Evolutionary conservation across 2,113 vertebrate genomes (phyloP).

Genomic region (Mirza zaza): DNA sequence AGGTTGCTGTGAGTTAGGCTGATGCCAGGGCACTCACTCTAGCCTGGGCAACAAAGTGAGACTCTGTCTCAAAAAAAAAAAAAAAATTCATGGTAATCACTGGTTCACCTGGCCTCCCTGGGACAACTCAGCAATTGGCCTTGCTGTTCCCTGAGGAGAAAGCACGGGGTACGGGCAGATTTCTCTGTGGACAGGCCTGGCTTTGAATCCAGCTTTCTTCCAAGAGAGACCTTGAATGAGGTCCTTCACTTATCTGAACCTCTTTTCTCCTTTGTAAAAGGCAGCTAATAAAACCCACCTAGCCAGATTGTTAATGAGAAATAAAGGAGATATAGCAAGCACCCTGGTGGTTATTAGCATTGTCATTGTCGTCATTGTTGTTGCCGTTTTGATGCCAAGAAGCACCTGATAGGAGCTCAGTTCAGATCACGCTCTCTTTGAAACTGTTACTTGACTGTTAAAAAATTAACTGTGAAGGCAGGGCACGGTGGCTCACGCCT

Average conservation of each 20-base stretch:
- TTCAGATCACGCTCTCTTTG: background rate
- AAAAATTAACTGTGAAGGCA: background rate
- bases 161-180: background rate
- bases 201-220: background rate
- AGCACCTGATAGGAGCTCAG: background rate
- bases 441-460: background rate
- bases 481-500: no score
- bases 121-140: background rate
- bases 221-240: background rate
- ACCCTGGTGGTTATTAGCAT: background rate
- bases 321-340: background rate
- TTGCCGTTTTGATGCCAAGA: background rate
- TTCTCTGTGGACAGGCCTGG: background rate
- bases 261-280: background rate
- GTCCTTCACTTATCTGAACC: background rate
- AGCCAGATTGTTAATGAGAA: background rate
- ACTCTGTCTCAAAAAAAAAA: no score
- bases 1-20: no score
- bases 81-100: background rate
- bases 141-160: background rate
- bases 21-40: no score
- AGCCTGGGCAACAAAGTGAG: no score
- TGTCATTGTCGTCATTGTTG: background rate
- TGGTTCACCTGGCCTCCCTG: background rate
- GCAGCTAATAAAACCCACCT: background rate